Evolutionary conservation across 2,888 invertebrate species (phyloP).

Genomic region (Hyles lineata): DNA sequence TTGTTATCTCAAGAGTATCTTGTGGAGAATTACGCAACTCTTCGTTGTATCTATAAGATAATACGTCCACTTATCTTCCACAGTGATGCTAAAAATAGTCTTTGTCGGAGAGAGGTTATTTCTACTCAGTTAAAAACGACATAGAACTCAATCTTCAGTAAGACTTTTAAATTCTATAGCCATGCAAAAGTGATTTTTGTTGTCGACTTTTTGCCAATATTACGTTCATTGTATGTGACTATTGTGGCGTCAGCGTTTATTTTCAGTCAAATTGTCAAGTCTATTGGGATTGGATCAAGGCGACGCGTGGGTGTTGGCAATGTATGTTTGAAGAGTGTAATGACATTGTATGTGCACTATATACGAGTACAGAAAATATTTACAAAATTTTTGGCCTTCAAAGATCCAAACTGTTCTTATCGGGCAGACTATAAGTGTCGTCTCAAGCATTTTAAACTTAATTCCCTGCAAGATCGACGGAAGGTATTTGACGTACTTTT

Average conservation of each 20-base stretch:
- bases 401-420: no score
- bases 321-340: neutral
- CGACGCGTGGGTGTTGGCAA: conserved; percentile 12
- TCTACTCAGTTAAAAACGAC: neutral
- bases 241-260: conserved; percentile 10
- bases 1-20: neutral
- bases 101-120: neutral
- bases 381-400: no score
- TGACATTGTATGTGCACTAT: neutral
- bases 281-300: conserved; percentile 3
- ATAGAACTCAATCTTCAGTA: conserved; percentile 9
- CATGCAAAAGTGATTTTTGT: conserved; percentile 1
- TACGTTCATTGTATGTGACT: no score
- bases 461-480: no score
- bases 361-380: no score
- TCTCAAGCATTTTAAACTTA: no score
- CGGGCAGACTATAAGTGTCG: no score
- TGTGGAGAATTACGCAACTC: neutral
- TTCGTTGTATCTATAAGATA: conserved; percentile 12
- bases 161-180: neutral
- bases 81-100: conserved; percentile 10
- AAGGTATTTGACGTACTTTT: no score
- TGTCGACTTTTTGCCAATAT: conserved; percentile 16
- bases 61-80: conserved; percentile 20
- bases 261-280: conserved; percentile 1